phyloP scores from a whole-genome alignment of 37 sponge, comb jelly and placozoan species.

The Ianthella basta region DNA sequence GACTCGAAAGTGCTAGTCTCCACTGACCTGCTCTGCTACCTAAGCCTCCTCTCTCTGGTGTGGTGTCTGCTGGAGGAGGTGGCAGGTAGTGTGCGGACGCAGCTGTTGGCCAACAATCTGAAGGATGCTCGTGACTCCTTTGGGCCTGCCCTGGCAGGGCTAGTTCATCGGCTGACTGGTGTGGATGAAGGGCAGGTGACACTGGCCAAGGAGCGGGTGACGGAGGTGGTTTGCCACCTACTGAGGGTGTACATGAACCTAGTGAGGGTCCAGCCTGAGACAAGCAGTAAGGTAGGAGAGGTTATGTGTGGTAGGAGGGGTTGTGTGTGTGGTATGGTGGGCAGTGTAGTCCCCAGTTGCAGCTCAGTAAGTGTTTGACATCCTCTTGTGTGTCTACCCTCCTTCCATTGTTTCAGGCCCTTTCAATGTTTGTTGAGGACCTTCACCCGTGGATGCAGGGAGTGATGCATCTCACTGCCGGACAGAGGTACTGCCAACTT shows the following conservation, averaged over 20 bases:
- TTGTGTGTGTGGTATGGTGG: background rate
- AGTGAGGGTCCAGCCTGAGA: background rate
- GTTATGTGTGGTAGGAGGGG: background rate
- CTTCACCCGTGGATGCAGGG: background rate
- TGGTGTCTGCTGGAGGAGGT: conserved; percentile 20
- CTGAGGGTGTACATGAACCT: background rate
- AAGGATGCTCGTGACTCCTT: background rate
- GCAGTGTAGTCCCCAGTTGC: background rate
- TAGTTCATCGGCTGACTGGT: background rate
- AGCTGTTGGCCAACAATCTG: background rate
- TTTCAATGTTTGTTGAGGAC: too few species aligned
- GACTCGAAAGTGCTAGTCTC: background rate
- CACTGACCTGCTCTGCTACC: background rate
- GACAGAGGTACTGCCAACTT: conserved; percentile 1
- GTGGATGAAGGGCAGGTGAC: background rate
- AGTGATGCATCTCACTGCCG: background rate
- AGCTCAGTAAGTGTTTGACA: too few species aligned
- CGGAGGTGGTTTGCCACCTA: background rate
- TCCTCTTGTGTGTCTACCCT: background rate
- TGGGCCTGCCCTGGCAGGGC: background rate
- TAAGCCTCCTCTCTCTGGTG: background rate
- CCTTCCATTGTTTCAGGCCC: background rate
- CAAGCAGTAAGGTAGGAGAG: background rate
- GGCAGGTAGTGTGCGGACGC: background rate
- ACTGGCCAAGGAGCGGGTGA: background rate